Base-by-base conservation (phyloP, 2,113 vertebrate genomes). In the Ondatra zibethicus region DNA sequence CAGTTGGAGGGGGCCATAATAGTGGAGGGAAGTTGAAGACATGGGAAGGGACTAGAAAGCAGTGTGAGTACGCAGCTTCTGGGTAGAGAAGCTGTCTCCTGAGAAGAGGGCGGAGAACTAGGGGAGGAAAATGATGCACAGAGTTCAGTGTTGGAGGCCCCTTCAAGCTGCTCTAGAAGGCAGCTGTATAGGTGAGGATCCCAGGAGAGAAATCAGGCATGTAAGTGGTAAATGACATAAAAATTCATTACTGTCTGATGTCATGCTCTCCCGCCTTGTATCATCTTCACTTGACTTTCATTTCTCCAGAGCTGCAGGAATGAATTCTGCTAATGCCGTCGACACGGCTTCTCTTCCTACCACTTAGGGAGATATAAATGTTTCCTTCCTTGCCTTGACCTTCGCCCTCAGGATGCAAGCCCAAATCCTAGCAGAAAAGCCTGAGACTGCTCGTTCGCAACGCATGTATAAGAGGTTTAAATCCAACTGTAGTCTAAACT, bases 331-430 rank as follows among this genome's bases (percentile, higher is more conserved):
- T 89, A 65, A 5, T 88, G 36, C 1, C 7, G 10, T 91, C 66
- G 75, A 70, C 77, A 92, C 84, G 87, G 52, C 50, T 93, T 96
- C 66, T 92, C 78, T 92, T 94, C 66, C 95, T 52, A 80, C 14
- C 58, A 76, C 82, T 97, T 86, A 31, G 73, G 77, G 70, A 76
- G 70, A 42, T 7, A 85, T 66, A 95, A 87, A 94, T 27, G 21
- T 95, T 96, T 90, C 94, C 55, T 77, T 92, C 93, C 58, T 94
- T 92, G 17, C 76, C 70, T 80, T 92, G 55, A 95, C 89, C 33
- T 92, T 91, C 29, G 39, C 33, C 68, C 88, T 96, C 47, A 63
- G 29, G 70, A 58, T 92, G 13, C 73, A 96, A 96, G 93, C 85
- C 93, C n/a, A 86, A 81, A 78, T 76, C 50, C 63, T 52, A 90